Percentiles rank a stretch among this genome's conserved stretches.
phyloP scores from a whole-genome alignment of 2,888 invertebrate genomes.

The Trissoscelio sp. region DNA sequence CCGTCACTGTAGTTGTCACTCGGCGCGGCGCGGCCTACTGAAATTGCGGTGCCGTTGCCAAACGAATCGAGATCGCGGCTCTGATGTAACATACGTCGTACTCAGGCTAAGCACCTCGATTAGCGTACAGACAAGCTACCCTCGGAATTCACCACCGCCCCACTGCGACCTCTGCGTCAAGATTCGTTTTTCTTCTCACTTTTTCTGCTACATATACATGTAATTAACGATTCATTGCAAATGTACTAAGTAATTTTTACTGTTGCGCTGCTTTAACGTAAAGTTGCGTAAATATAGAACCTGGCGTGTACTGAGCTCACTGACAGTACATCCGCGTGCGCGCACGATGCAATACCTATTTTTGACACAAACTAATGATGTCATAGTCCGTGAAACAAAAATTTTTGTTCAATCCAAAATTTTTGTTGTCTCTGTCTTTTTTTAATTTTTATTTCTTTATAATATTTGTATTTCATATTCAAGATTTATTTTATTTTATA shows the following conservation, averaged over 20 bases:
- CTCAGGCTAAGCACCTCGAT: slow-evolving; percentile 34
- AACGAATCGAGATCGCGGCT: slow-evolving; percentile 57
- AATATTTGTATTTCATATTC: too few relatives aligned
- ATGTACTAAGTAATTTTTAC: not conserved
- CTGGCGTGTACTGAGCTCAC: not conserved
- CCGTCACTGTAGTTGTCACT: slow-evolving; percentile 15
- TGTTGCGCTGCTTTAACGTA: not conserved
- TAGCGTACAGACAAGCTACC: slow-evolving; percentile 27
- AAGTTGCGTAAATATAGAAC: slow-evolving; percentile 13
- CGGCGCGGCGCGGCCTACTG: slow-evolving; percentile 55
- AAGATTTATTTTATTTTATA: too few relatives aligned
- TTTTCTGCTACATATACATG: not conserved
- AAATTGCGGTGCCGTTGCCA: slow-evolving; percentile 37
- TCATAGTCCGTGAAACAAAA: too few relatives aligned
- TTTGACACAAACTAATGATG: slow-evolving; percentile 4
- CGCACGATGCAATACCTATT: slow-evolving; percentile 18
- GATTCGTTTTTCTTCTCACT: not conserved
- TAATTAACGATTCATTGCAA: too few relatives aligned
- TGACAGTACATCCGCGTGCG: slow-evolving; percentile 16
- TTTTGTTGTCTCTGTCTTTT: too few relatives aligned
- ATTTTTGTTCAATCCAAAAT: too few relatives aligned
- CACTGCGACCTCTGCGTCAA: not conserved
- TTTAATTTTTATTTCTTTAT: too few relatives aligned
- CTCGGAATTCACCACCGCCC: slow-evolving; percentile 5
- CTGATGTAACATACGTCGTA: slow-evolving; percentile 44